Evolutionary conservation across 2,888 invertebrate genomes (phyloP).

Genomic region (Arenicola marina): DNA sequence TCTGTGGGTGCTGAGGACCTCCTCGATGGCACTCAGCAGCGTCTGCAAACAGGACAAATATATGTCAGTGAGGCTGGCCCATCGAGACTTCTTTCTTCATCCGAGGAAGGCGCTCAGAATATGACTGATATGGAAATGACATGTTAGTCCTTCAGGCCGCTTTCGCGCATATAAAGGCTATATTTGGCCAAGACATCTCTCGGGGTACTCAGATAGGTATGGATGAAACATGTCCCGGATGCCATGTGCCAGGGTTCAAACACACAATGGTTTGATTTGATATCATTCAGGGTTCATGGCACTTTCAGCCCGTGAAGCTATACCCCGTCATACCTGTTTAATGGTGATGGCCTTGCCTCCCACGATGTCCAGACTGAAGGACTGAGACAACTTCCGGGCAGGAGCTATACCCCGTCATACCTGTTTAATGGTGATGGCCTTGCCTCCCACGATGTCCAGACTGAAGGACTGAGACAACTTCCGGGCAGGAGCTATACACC

Average conservation of each 20-base stretch:
- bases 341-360: slow-evolving; percentile 84
- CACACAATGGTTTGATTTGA: not conserved
- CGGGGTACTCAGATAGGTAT: no score
- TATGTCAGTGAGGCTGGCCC: no score
- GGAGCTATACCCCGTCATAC: slow-evolving; percentile 78
- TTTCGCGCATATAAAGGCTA: no score
- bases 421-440: slow-evolving; percentile 82
- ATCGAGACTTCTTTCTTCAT: no score
- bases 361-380: slow-evolving; percentile 91
- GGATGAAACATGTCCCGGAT: no score
- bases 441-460: slow-evolving; percentile 87
- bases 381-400: slow-evolving; percentile 89
- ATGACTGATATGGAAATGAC: no score
- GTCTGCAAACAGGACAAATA: slow-evolving; percentile 70
- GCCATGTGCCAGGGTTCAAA: no score
- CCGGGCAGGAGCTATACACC: slow-evolving; percentile 91
- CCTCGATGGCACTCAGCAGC: slow-evolving; percentile 87
- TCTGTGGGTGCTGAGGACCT: slow-evolving; percentile 86
- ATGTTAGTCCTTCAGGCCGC: no score
- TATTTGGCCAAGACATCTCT: no score
- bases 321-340: slow-evolving; percentile 73
- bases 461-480: slow-evolving; percentile 94
- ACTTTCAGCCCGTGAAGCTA: no score
- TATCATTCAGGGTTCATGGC: not conserved
- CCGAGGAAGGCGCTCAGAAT: no score